Base-by-base conservation (phyloP, 1,140 invertebrate species). In the Dreissena polymorpha region DNA sequence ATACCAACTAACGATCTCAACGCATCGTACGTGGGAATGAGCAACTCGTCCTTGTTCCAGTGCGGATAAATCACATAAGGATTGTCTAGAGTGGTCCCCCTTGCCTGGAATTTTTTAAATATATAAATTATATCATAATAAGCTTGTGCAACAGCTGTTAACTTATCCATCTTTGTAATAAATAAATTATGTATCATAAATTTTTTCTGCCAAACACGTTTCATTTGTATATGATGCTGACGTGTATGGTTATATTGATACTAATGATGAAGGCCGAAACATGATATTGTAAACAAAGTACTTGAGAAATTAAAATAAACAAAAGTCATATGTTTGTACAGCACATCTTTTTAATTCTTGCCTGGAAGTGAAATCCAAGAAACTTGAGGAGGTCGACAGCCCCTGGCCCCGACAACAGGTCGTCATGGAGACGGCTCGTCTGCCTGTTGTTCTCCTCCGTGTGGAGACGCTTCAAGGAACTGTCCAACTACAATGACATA, bases 61-160 rank as follows among this genome's bases (percentile, higher is more conserved):
- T 92, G 90, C 18, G 91, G 91, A 77, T 89, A 92, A n/a, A 92
- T 76, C 10, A 92, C 86, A 86, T 91, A 92, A 3, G 89, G 91
- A n/a, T 86, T 68, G 5, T 82, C 72, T 25, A 90, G 74, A 6
- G 77, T 65, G 29, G 83, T 53, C 10, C 89, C 90, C 65, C 87
- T 87, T n/a, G 90, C 88, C 77, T 92, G 90, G 18, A 55, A 55
- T 18, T 12, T 55, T 12, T 55, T 12, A 55, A 55, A 18, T 12
- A 18, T 55, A 12, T 55, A 55, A 18, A 12, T 55, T 55, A 55
- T 18, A 55, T 55, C 18, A 12, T 18, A 55, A 12, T 55, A 18
- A 55, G 53, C 12, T 12, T 55, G 18, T 55, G 18, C 53, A 55
- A 55, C 53, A 55, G 12, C 53, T n/a, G n/a, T n/a, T n/a, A n/a